Conservation (phyloP, 2,113 vertebrate genomes). For the Neotoma lepida region DNA sequence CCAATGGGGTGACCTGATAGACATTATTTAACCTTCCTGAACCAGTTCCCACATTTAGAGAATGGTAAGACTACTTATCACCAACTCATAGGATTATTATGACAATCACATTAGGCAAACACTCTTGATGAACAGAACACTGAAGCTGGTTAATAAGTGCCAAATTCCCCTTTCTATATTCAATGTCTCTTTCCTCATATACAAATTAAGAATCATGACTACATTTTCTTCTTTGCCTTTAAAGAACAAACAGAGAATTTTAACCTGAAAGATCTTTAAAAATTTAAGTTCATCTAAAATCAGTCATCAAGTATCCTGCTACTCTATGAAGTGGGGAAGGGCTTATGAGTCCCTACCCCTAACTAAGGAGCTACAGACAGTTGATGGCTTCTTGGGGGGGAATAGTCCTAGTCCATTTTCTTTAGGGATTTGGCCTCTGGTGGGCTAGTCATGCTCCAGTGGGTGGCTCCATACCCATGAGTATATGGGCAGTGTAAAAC, state of each 20-base stretch:
- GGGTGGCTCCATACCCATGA: background rate
- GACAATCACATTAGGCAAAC: background rate
- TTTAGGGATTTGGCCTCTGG: background rate
- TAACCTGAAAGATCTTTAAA: background rate
- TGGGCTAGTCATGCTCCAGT: no score
- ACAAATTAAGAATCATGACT: background rate
- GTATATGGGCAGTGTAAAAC: background rate
- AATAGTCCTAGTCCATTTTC: background rate
- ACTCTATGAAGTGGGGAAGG: background rate
- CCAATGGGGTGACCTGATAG: background rate
- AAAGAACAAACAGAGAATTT: background rate
- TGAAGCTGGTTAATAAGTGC: background rate
- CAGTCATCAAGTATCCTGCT: background rate
- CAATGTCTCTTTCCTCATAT: background rate
- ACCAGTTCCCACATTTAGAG: background rate
- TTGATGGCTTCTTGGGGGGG: no score
- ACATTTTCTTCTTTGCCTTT: background rate
- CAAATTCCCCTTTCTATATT: background rate
- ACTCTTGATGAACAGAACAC: background rate
- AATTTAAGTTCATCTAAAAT: background rate
- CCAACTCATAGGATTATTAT: background rate
- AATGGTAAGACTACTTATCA: background rate
- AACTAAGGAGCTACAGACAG: background rate
- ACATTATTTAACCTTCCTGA: conserved; percentile 1
- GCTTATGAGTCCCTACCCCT: background rate